Evolutionary conservation across 2,113 vertebrate genomes (phyloP).

Genomic region (Rafetus swinhoei): DNA sequence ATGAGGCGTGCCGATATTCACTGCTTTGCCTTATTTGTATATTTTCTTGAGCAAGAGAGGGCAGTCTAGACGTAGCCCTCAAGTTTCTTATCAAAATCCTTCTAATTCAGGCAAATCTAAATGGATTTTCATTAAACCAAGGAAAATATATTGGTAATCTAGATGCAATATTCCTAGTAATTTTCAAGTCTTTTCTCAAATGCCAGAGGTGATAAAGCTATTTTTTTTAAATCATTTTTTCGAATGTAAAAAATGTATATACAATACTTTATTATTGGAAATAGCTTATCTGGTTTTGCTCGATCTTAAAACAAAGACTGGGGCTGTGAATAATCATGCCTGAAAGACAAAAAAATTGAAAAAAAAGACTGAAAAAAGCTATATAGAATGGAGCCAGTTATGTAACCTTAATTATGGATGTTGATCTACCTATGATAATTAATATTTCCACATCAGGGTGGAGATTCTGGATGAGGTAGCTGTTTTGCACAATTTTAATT

Average conservation of each 20-base stretch:
- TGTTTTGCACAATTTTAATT: constrained; percentile 49
- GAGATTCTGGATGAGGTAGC: constrained; percentile 43
- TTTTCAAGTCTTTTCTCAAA: too few relatives aligned
- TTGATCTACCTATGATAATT: constrained; percentile 12
- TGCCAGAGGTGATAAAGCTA: neutral
- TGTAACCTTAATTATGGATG: constrained; percentile 45
- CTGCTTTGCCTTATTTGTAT: too few relatives aligned
- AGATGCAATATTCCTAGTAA: too few relatives aligned
- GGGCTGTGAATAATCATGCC: neutral
- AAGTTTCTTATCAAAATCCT: neutral
- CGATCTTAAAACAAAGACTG: neutral
- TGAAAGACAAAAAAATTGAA: neutral
- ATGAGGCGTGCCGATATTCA: too few relatives aligned
- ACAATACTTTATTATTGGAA: neutral
- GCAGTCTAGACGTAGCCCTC: too few relatives aligned
- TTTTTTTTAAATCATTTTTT: neutral
- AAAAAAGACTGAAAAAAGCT: neutral
- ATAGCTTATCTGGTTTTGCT: rapidly evolving
- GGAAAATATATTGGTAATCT: neutral
- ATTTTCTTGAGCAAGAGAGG: too few relatives aligned
- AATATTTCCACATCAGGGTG: constrained; percentile 28
- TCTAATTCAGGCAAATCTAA: neutral
- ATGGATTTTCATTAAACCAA: neutral
- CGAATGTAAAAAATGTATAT: neutral
- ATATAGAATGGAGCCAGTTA: neutral